These are phyloP conservation scores for Epinephelus moara DNA, from an alignment of 2,113 vertebrate genomes.

Conservation along the genomic window DNA sequence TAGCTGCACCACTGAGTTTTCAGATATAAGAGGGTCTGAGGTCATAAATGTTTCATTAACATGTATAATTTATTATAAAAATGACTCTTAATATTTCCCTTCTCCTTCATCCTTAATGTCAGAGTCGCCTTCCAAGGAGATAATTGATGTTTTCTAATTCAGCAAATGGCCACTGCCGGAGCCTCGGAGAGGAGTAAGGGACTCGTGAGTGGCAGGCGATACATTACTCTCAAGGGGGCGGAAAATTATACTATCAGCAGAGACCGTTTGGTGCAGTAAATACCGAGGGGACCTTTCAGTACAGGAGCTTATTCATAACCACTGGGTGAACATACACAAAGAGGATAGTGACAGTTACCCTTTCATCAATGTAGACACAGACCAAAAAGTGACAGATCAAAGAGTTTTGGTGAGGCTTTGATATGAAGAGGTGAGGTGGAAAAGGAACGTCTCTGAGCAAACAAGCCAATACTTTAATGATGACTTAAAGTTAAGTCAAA, in stretches of 20 bases:
- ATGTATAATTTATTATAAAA: conserved; percentile 75
- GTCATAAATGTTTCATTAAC: conserved; percentile 77
- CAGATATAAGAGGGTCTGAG: conserved; percentile 39
- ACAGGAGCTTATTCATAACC: conserved; percentile 2
- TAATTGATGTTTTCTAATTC: conserved; percentile 78
- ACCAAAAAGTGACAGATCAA: conserved; percentile 25
- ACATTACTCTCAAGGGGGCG: conserved; percentile 35
- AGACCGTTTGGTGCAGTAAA: conserved; percentile 41
- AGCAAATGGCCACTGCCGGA: conserved; percentile 66
- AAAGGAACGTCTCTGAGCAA: background rate
- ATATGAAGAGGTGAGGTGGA: background rate
- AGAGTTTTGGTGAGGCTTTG: conserved; percentile 14
- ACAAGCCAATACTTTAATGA: background rate
- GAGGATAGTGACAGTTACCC: background rate
- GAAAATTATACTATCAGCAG: conserved; percentile 35
- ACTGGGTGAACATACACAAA: background rate
- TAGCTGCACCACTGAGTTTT: background rate
- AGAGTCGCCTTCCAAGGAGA: conserved; percentile 55
- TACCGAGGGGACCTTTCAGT: conserved; percentile 24
- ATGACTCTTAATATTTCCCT: conserved; percentile 64
- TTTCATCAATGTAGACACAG: background rate
- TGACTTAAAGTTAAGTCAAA: background rate
- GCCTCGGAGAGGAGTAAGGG: conserved; percentile 36
- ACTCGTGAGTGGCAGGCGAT: conserved; percentile 57
- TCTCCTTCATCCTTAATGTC: conserved; percentile 55